Evolutionary conservation across 2,888 invertebrate species (phyloP).

Genomic region (Leptopilina myrica): DNA sequence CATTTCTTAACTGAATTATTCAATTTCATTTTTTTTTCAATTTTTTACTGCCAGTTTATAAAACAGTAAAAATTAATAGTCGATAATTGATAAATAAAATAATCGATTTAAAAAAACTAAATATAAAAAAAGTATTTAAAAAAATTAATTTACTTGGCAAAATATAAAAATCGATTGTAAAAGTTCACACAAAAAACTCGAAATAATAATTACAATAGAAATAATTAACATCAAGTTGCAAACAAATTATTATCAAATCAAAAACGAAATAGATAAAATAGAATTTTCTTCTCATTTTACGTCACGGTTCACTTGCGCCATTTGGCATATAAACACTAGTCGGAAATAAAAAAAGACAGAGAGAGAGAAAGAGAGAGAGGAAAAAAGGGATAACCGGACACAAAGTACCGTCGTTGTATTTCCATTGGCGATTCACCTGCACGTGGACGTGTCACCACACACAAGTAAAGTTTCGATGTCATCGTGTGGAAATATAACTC

Average conservation of each 20-base stretch:
- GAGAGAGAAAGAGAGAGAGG: too few relatives aligned
- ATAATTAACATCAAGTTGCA: neutral
- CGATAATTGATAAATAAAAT: too few relatives aligned
- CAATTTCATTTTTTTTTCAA: too few relatives aligned
- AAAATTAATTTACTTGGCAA: too few relatives aligned
- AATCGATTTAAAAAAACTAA: too few relatives aligned
- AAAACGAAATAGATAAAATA: neutral
- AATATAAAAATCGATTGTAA: too few relatives aligned
- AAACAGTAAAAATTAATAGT: too few relatives aligned
- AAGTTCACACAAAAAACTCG: too few relatives aligned
- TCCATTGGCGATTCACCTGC: constrained; percentile 8
- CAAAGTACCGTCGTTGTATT: constrained; percentile 1
- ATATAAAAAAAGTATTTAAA: too few relatives aligned
- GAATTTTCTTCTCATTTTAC: constrained; percentile 18
- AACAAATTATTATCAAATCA: neutral
- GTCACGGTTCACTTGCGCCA: constrained; percentile 10
- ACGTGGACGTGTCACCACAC: constrained; percentile 2
- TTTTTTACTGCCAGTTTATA: too few relatives aligned
- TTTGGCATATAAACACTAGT: neutral
- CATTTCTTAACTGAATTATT: too few relatives aligned
- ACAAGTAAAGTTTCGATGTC: constrained; percentile 2
- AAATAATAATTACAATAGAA: neutral
- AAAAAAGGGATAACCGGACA: constrained; percentile 16
- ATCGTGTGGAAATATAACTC: neutral
- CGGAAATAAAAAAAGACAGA: constrained; percentile 23